Conservation (phyloP, 2,797 vertebrate species). For the Acipenser oxyrinchus region DNA sequence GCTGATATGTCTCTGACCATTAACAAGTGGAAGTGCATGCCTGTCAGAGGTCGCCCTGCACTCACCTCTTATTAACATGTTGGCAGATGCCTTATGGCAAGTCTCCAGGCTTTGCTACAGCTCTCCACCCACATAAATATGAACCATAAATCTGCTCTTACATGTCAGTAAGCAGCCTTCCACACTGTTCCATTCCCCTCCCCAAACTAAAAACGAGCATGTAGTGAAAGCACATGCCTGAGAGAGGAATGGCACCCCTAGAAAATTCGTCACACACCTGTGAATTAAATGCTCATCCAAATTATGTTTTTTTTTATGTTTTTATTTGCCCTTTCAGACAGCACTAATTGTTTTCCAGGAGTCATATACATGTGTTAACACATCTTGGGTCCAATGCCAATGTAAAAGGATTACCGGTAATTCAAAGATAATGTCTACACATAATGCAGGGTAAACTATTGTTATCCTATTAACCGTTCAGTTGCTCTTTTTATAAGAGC, state of each 20-base stretch:
- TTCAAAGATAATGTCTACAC: neutral
- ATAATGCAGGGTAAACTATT: neutral
- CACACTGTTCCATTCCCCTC: neutral
- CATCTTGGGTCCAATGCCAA: too few relatives aligned
- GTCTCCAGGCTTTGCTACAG: neutral
- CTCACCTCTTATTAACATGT: neutral
- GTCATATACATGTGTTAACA: too few relatives aligned
- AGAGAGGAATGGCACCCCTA: neutral
- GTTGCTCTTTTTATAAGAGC: too few relatives aligned
- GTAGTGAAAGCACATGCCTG: neutral
- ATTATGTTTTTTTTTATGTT: neutral
- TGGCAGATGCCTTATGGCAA: conserved; percentile 1
- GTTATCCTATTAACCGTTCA: too few relatives aligned
- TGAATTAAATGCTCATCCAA: neutral
- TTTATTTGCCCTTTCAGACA: neutral
- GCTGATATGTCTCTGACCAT: neutral
- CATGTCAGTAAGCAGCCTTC: neutral
- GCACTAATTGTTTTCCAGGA: too few relatives aligned
- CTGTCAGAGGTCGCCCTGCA: neutral
- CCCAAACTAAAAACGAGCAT: neutral
- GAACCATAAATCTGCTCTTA: conserved; percentile 1
- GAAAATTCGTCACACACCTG: neutral
- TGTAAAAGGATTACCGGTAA: neutral
- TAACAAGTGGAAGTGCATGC: neutral
- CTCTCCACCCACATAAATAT: neutral